Evolutionary conservation across 2,888 invertebrate genomes (phyloP), one percentile per base, ranked within the genome.

Genomic region (Athripsodes cinereus): DNA sequence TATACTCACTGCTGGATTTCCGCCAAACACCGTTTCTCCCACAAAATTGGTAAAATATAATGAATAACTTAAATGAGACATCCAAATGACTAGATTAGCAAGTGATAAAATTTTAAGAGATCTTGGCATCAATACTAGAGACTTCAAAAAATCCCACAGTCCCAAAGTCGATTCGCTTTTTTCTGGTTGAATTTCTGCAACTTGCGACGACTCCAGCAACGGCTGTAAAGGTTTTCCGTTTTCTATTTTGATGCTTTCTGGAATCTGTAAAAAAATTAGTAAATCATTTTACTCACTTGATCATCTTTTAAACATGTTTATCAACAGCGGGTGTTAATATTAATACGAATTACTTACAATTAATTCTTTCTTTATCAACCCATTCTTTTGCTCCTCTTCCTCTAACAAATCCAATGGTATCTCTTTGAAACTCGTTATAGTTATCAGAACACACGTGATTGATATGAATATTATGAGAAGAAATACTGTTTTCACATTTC

Each of bases 11-110:
- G 68, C 67, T 13, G 81, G 81, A 68, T 81, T 74, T 0, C 83
- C 83, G 8, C 72, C 71, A 65, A 79, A 84, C 1, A 84, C 81
- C 1, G 80, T 76, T 68, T 85, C 83, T 1, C 84, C 85, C 1
- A 85, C 85, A 68, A 84, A 85, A 69, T 85, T 83, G 0, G 85
- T 85, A 67, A 85, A 85, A 68, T 83, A 85, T 10, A 85, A 71
- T 1, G 83, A 83, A 66, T 85, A 85, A 65, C 83, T 82, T n/a
- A 85, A 79, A 59, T 85, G 76, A 0, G 82, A 81, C 83, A 84
- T 84, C 84, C 85, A 85, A 65, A 82, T 82, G 64, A 84, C 78
- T 1, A 84, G 73, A 69, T 85, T 84, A 1, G 84, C 84, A 26
- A 83, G 61, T 56, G 83, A 83, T 55, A 85, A 69, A 59, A 82